These are phyloP conservation scores for Probosciger aterrimus DNA, from an alignment of 2,113 vertebrate species.

Conservation along the genomic window DNA sequence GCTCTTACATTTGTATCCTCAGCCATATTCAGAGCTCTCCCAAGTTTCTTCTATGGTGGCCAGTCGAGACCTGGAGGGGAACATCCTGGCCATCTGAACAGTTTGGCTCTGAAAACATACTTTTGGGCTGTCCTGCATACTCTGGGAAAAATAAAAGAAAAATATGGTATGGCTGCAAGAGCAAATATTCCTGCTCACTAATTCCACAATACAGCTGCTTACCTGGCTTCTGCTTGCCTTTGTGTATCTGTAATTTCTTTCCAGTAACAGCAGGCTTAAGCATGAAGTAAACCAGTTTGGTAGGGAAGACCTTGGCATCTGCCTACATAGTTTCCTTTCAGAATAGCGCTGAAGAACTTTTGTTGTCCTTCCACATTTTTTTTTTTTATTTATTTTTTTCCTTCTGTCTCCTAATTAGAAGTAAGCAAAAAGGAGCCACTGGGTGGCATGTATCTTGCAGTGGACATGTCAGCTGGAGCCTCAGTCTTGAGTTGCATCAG, in stretches of 20 bases:
- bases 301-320: background rate
- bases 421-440: background rate
- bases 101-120: background rate
- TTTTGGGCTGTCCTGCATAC: background rate
- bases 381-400: background rate
- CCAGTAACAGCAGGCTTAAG: background rate
- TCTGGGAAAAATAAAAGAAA: background rate
- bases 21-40: background rate
- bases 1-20: background rate
- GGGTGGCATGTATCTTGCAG: background rate
- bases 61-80: background rate
- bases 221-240: background rate
- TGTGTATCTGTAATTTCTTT: background rate
- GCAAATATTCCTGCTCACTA: background rate
- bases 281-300: background rate
- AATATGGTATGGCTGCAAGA: background rate
- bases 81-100: background rate
- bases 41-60: background rate
- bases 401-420: background rate
- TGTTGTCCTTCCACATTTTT: background rate
- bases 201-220: background rate
- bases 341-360: background rate
- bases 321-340: background rate
- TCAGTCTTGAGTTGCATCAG: background rate
- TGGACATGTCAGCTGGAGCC: background rate